Evolutionary conservation across 2,888 invertebrate species (phyloP).

Genomic region (Aphrophora alni): DNA sequence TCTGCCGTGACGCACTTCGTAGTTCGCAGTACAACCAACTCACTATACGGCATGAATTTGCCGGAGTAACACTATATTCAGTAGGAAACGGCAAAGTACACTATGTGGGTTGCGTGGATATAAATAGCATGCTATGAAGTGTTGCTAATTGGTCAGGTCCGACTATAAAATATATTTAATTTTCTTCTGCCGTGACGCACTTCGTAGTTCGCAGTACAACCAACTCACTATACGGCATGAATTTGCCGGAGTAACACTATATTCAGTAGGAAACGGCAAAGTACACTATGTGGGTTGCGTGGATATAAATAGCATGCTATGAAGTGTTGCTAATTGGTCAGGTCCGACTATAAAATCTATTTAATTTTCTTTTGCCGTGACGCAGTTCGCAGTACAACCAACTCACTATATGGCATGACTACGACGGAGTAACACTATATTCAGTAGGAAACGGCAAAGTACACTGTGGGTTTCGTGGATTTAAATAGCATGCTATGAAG

Average conservation of each 20-base stretch:
- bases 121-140: neutral
- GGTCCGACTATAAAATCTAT: neutral
- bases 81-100: neutral
- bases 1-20: neutral
- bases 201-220: neutral
- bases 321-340: neutral
- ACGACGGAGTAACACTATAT: neutral
- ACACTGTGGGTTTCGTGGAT: neutral
- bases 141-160: neutral
- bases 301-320: neutral
- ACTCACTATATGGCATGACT: neutral
- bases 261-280: neutral
- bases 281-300: neutral
- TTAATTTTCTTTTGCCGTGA: neutral
- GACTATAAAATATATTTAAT: neutral
- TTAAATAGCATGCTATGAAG: neutral
- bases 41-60: neutral
- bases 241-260: neutral
- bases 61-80: too few species aligned
- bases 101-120: neutral
- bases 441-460: neutral
- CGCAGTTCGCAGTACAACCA: neutral
- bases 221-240: neutral
- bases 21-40: neutral
- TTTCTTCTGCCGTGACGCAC: neutral